A percentile compares a stretch with the other conserved stretches of the same genome.
phyloP scores from a whole-genome alignment of 1,140 invertebrate genomes.

The Neodiprion fabricii region DNA sequence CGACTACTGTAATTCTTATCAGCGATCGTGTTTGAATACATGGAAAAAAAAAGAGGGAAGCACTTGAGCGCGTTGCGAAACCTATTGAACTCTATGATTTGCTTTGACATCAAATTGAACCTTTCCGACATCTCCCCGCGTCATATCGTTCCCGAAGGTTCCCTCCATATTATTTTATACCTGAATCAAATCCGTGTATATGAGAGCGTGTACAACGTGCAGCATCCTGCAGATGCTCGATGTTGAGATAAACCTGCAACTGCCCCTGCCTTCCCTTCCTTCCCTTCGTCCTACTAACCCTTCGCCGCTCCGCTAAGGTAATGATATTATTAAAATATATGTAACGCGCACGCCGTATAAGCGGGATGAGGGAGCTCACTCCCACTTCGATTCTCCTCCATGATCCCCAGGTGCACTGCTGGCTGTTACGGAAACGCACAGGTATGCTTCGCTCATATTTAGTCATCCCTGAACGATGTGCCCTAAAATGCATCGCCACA shows the following conservation, averaged over 20 bases:
- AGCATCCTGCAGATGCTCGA: constrained; percentile 42
- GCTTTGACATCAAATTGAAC: constrained; percentile 44
- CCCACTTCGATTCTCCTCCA: no score
- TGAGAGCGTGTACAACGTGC: constrained; percentile 7
- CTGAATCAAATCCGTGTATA: constrained; percentile 31
- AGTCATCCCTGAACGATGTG: no score
- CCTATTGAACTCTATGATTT: constrained; percentile 38
- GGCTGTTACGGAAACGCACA: no score
- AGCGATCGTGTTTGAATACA: no score
- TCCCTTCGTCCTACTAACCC: neutral
- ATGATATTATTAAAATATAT: no score
- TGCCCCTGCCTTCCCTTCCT: neutral
- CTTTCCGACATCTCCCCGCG: constrained; percentile 17
- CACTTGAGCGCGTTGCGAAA: constrained; percentile 9
- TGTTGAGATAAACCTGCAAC: constrained; percentile 35
- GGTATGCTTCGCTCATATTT: no score
- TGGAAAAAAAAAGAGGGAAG: no score
- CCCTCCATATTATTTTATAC: constrained; percentile 32
- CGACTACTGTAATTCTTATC: no score
- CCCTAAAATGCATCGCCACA: no score
- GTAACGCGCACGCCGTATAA: no score
- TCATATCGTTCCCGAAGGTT: constrained; percentile 19
- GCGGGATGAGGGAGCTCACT: no score
- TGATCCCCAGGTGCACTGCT: no score
- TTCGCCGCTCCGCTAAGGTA: neutral